These are phyloP conservation scores for Cyanocitta stelleri DNA, from an alignment of 2,113 vertebrate species.

Conservation along the genomic window DNA sequence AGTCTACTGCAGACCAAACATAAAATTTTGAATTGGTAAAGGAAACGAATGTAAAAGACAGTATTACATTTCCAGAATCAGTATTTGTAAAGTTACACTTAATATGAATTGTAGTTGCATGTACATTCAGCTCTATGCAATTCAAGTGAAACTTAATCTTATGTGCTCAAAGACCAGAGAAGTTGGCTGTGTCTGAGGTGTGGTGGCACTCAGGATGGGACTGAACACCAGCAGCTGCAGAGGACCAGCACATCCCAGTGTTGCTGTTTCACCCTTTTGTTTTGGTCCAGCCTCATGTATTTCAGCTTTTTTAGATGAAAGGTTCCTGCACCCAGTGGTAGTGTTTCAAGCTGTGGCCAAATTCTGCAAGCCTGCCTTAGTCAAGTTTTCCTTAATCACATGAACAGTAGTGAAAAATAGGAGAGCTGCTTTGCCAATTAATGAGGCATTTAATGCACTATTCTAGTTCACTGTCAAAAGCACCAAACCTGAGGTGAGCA, in stretches of 20 bases:
- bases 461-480: neutral
- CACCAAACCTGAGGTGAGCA: neutral
- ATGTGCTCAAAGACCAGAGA: neutral
- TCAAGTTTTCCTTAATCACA: neutral
- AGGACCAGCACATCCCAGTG: neutral
- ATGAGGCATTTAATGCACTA: neutral
- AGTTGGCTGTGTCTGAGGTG: neutral
- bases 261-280: neutral
- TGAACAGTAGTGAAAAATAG: neutral
- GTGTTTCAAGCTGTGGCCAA: neutral
- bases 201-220: neutral
- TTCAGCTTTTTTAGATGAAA: neutral
- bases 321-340: neutral
- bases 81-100: neutral
- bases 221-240: slow-evolving; percentile 30
- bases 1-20: slow-evolving; percentile 22
- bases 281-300: neutral
- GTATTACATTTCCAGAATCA: neutral
- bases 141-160: neutral
- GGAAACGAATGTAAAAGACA: neutral
- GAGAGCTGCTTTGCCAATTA: neutral
- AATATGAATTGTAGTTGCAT: neutral
- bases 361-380: neutral
- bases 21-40: neutral
- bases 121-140: slow-evolving; percentile 32